phyloP scores from a whole-genome alignment of 2,797 vertebrate species.

The Nyctibius grandis region DNA sequence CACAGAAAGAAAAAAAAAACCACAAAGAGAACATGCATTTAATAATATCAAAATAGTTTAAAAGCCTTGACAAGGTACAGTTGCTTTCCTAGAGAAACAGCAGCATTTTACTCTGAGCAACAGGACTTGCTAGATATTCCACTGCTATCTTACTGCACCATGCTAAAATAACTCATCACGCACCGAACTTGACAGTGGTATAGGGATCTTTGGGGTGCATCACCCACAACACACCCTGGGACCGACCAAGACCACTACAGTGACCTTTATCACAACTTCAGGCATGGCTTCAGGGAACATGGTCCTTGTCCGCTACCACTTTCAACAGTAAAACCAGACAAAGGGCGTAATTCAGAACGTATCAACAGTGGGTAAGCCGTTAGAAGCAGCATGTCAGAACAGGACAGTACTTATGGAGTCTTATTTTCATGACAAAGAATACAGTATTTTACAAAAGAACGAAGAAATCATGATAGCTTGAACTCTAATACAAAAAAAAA shows the following conservation, averaged over 20 bases:
- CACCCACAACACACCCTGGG: no score
- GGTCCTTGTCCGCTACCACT: not conserved
- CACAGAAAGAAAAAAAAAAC: rapidly evolving
- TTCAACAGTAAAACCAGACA: not conserved
- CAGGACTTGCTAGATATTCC: not conserved
- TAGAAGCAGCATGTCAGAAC: not conserved
- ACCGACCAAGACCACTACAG: rapidly evolving
- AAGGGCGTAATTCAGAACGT: rapidly evolving
- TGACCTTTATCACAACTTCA: not conserved
- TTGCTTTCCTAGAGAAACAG: not conserved
- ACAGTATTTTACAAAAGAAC: not conserved
- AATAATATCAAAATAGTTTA: not conserved
- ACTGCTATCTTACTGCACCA: not conserved
- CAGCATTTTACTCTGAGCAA: not conserved
- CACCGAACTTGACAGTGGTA: not conserved
- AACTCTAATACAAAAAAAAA: not conserved
- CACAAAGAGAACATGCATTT: not conserved
- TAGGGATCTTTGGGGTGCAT: not conserved
- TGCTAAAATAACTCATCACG: not conserved
- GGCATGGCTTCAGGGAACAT: rapidly evolving
- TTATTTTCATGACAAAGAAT: not conserved
- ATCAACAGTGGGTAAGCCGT: not conserved
- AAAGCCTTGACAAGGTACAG: not conserved
- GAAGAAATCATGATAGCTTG: not conserved
- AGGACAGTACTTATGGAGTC: not conserved